A percentile compares a stretch with the other conserved stretches of the same genome.
Conservation (phyloP, 37 sponge, comb jelly and placozoan species). For the Oopsacas minuta region DNA sequence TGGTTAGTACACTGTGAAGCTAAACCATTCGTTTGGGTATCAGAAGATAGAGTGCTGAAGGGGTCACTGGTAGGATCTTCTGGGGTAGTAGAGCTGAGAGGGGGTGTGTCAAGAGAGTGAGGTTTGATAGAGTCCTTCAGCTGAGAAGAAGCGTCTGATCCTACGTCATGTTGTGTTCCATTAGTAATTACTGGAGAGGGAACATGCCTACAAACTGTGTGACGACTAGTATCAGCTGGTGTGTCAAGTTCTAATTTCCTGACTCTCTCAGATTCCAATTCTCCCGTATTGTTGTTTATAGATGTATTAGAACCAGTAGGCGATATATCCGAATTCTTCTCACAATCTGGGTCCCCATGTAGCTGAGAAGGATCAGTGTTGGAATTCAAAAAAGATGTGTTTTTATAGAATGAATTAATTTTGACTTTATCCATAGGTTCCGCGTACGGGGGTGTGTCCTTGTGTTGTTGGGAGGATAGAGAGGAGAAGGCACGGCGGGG, state of each 20-base stretch:
- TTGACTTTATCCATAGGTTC: not conserved
- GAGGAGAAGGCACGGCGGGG: not conserved
- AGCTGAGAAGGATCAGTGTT: not conserved
- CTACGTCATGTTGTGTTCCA: not conserved
- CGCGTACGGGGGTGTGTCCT: not conserved
- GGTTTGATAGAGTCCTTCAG: not conserved
- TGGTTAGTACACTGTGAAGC: not conserved
- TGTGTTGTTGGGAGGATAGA: not conserved
- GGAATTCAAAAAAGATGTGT: not conserved
- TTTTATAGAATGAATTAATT: not conserved
- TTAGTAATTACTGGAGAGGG: not conserved
- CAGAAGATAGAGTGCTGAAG: not conserved
- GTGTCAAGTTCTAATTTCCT: not conserved
- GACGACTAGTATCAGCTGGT: not conserved
- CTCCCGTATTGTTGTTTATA: not conserved
- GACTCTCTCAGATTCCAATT: not conserved
- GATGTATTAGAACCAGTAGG: not conserved
- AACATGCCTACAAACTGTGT: not conserved
- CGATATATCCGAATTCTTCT: not conserved
- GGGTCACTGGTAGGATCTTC: not conserved
- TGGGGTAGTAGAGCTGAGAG: slow-evolving; percentile 2
- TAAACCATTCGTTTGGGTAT: not conserved
- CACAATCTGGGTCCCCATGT: not conserved
- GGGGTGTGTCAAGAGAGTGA: not conserved
- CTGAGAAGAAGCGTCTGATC: not conserved